phyloP scores from a whole-genome alignment of 1,140 invertebrate genomes.

The Cheumatopsyche charites region DNA sequence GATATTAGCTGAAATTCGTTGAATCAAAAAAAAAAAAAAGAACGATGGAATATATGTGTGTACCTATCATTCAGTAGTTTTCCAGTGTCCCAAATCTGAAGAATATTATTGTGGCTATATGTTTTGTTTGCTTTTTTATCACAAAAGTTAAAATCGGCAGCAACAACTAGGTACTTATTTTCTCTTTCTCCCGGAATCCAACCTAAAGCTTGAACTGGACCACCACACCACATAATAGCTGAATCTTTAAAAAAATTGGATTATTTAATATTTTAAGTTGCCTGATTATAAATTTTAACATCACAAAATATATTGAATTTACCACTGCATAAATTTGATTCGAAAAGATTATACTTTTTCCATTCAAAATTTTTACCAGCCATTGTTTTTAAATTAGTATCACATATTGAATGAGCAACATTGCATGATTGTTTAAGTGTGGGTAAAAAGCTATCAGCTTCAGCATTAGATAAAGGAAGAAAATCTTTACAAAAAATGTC shows the following conservation, averaged over 20 bases:
- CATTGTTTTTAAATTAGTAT: background rate
- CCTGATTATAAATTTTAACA: background rate
- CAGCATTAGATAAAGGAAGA: background rate
- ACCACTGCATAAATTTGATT: constrained; percentile 53
- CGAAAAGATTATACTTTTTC: constrained; percentile 58
- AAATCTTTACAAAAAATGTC: constrained; percentile 35
- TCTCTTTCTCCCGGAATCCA: constrained; percentile 62
- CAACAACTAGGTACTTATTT: constrained; percentile 64
- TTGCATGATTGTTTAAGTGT: constrained; percentile 36
- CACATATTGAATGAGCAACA: constrained; percentile 36
- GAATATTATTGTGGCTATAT: constrained; percentile 57
- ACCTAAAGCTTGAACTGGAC: constrained; percentile 64
- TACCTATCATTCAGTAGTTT: constrained; percentile 52
- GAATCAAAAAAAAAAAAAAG: too few relatives aligned
- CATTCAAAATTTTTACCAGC: constrained; percentile 48
- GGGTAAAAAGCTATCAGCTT: constrained; percentile 33
- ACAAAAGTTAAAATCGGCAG: constrained; percentile 59
- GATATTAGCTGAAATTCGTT: too few relatives aligned
- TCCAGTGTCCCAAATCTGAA: constrained; percentile 69
- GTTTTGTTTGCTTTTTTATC: constrained; percentile 53
- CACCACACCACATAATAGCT: constrained; percentile 66
- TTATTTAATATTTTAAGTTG: background rate
- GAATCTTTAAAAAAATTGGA: background rate
- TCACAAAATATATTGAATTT: constrained; percentile 25
- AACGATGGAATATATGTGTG: constrained; percentile 2